These are phyloP conservation scores for Bryconaethiops microstoma DNA, from an alignment of 2,797 vertebrate species.

Conservation along the genomic window DNA sequence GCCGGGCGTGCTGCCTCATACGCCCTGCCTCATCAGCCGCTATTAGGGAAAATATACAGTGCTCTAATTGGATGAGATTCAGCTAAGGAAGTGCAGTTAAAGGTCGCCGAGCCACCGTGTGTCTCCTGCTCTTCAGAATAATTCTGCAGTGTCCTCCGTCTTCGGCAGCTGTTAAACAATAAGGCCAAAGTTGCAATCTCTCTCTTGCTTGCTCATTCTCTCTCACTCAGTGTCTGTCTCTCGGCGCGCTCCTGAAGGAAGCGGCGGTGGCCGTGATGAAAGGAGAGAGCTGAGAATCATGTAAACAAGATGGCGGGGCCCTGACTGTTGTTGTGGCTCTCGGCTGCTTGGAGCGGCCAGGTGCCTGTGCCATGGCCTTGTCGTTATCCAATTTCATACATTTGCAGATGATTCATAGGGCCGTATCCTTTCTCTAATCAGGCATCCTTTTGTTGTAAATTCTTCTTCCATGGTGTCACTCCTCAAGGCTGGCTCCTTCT, in stretches of 20 bases:
- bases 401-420: conserved; percentile 67
- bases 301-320: conserved; percentile 76
- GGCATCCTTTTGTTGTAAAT: conserved; percentile 62
- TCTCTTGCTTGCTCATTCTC: conserved; percentile 66
- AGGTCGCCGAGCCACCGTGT: conserved; percentile 95
- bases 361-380: conserved; percentile 67
- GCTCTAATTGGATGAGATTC: conserved; percentile 99
- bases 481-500: conserved; percentile 54
- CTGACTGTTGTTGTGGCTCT: conserved; percentile 65
- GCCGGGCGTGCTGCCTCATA: conserved; percentile 96
- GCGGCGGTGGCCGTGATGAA: conserved; percentile 71
- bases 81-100: conserved; percentile 98
- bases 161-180: conserved; percentile 90
- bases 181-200: conserved; percentile 84
- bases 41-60: conserved; percentile 99
- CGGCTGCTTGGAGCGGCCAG: conserved; percentile 60
- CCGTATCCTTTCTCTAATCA: conserved; percentile 68
- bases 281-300: conserved; percentile 73
- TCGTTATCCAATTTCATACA: conserved; percentile 73
- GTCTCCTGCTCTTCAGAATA: conserved; percentile 90
- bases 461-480: conserved; percentile 54
- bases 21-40: conserved; percentile 96
- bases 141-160: conserved; percentile 81
- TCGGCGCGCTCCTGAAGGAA: conserved; percentile 62
- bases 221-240: conserved; percentile 40